Evolutionary conservation across 2,797 vertebrate genomes (phyloP).

Genomic region (Babyrousa celebensis): DNA sequence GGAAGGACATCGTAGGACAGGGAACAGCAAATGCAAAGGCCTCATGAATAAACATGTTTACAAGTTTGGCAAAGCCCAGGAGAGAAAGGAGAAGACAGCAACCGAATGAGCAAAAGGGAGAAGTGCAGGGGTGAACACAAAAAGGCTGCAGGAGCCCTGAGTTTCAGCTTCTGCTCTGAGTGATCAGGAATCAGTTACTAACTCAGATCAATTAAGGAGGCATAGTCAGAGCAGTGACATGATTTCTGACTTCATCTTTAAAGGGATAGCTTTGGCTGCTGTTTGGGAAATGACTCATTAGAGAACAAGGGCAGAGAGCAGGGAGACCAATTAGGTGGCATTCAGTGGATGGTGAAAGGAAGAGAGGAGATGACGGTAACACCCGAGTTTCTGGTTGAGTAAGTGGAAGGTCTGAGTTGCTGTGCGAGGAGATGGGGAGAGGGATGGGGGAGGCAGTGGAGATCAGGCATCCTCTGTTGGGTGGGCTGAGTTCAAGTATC

Average conservation of each 20-base stretch:
- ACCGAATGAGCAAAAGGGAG: not conserved
- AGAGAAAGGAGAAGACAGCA: not conserved
- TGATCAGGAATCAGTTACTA: not conserved
- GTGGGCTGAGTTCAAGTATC: not conserved
- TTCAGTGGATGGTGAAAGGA: not conserved
- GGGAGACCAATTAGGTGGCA: not conserved
- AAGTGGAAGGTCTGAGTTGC: not conserved
- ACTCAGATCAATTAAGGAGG: not conserved
- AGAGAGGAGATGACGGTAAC: not conserved
- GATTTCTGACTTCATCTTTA: not conserved
- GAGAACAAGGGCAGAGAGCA: not conserved
- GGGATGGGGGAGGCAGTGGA: not conserved
- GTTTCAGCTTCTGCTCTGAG: not conserved
- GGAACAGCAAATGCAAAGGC: not conserved
- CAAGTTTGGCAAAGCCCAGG: not conserved
- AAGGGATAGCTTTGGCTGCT: not conserved
- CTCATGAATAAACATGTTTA: not conserved
- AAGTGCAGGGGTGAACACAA: not conserved
- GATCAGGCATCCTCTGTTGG: not conserved
- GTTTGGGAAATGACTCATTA: constrained; percentile 4
- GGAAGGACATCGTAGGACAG: not conserved
- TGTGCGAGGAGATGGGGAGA: rapidly evolving
- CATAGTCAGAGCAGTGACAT: not conserved
- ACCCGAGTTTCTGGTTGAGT: not conserved
- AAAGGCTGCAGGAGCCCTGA: not conserved